These are phyloP conservation scores for Melanogrammus aeglefinus DNA, from an alignment of 2,797 vertebrate genomes.

Conservation along the genomic window DNA sequence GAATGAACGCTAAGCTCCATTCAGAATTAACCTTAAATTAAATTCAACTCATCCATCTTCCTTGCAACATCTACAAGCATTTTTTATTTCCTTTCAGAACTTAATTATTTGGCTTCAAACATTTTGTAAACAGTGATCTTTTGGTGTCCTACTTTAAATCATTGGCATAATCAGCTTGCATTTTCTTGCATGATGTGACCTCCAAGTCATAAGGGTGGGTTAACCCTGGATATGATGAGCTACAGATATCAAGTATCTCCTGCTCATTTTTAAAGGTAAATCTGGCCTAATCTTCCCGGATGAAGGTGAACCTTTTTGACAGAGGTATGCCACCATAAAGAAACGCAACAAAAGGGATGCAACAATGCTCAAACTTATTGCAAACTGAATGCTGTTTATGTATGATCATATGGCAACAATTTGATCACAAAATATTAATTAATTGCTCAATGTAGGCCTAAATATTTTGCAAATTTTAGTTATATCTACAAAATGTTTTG, in stretches of 20 bases:
- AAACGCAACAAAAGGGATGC: background rate
- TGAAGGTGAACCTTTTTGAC: background rate
- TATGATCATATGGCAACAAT: conserved; percentile 21
- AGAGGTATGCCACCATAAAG: too few relatives aligned
- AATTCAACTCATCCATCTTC: conserved; percentile 36
- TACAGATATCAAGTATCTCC: background rate
- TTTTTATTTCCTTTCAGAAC: background rate
- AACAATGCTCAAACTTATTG: background rate
- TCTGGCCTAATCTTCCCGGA: background rate
- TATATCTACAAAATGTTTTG: background rate
- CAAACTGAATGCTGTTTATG: background rate
- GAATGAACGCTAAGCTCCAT: conserved; percentile 63
- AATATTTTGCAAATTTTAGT: too few relatives aligned
- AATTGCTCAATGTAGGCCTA: background rate
- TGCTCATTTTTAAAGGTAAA: too few relatives aligned
- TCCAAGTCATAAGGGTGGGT: background rate
- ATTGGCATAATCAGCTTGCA: background rate
- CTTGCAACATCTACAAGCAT: background rate
- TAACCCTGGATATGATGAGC: background rate
- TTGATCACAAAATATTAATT: conserved; percentile 23
- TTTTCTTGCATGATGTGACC: background rate
- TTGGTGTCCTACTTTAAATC: background rate
- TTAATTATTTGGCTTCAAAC: background rate
- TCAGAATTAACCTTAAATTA: conserved; percentile 54
- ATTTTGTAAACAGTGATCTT: background rate